A percentile compares a stretch with the other conserved stretches of the same genome.
These are phyloP conservation scores for Globodera rostochiensis DNA, from an alignment of 1,140 invertebrate genomes.

Conservation along the genomic window DNA sequence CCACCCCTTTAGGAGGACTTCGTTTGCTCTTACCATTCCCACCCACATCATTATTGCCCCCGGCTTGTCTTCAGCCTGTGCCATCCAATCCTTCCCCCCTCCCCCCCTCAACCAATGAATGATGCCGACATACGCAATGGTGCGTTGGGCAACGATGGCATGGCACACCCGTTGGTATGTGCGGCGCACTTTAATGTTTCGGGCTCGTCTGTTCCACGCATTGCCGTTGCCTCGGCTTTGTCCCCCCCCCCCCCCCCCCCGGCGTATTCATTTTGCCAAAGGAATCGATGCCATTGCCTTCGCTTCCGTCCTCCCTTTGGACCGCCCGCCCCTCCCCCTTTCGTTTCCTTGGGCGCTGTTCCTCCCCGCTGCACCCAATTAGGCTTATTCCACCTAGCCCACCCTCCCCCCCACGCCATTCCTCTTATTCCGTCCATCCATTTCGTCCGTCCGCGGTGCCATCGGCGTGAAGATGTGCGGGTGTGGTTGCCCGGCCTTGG, in stretches of 20 bases:
- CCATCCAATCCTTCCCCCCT: background rate
- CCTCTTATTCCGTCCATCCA: too few relatives aligned
- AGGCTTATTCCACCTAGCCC: background rate
- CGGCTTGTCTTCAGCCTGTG: too few relatives aligned
- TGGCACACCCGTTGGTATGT: background rate
- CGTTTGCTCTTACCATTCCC: too few relatives aligned
- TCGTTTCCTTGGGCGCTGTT: background rate
- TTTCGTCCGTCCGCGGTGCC: too few relatives aligned
- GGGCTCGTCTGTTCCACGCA: background rate
- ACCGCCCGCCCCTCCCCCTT: background rate
- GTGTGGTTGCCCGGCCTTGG: background rate
- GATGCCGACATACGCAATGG: constrained; percentile 13
- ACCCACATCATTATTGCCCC: too few relatives aligned
- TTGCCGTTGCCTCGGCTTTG: background rate
- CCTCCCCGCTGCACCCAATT: background rate
- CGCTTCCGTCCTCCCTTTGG: background rate
- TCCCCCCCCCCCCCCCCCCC: too few relatives aligned
- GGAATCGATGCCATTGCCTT: background rate
- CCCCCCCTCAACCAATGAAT: background rate
- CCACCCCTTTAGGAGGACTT: too few relatives aligned
- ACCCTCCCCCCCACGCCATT: background rate
- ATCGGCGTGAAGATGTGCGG: too few relatives aligned
- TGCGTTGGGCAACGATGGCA: background rate
- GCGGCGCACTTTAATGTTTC: background rate
- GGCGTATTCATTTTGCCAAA: background rate